Conservation (phyloP, 2,888 invertebrate species). For the Blomia tropicalis region DNA sequence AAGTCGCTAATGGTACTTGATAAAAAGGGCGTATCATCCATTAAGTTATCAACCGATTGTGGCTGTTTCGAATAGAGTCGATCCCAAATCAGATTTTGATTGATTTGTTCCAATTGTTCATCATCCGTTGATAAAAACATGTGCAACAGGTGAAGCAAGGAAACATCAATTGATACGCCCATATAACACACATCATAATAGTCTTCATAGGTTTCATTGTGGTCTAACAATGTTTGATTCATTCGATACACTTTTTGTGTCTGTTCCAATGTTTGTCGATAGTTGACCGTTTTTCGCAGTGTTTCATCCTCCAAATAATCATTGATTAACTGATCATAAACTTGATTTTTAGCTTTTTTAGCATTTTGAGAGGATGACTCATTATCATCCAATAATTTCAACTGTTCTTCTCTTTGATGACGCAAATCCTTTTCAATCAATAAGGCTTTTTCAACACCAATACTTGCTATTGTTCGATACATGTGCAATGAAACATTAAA, state of each 20-base stretch:
- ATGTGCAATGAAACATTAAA: background rate
- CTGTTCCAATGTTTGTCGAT: background rate
- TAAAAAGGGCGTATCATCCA: background rate
- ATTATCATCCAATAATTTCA: background rate
- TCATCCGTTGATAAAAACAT: background rate
- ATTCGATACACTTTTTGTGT: background rate
- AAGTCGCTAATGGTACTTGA: background rate
- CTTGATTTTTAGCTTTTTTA: background rate
- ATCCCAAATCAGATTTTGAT: background rate
- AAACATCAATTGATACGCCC: slow-evolving; percentile 1
- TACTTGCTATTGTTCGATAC: background rate
- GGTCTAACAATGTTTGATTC: background rate
- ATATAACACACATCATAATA: slow-evolving; percentile 8
- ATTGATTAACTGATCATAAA: background rate
- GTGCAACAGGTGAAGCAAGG: background rate
- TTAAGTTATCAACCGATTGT: background rate
- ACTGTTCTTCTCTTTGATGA: background rate
- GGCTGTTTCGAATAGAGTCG: background rate
- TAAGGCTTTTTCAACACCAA: background rate
- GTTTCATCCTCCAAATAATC: background rate
- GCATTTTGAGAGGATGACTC: background rate
- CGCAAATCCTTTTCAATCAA: background rate
- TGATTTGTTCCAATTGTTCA: too few relatives aligned
- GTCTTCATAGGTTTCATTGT: background rate
- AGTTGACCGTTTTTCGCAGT: background rate